Evolutionary conservation across 2,797 vertebrate genomes (phyloP), one percentile per base, ranked within the genome.

Genomic region (Acomys russatus): DNA sequence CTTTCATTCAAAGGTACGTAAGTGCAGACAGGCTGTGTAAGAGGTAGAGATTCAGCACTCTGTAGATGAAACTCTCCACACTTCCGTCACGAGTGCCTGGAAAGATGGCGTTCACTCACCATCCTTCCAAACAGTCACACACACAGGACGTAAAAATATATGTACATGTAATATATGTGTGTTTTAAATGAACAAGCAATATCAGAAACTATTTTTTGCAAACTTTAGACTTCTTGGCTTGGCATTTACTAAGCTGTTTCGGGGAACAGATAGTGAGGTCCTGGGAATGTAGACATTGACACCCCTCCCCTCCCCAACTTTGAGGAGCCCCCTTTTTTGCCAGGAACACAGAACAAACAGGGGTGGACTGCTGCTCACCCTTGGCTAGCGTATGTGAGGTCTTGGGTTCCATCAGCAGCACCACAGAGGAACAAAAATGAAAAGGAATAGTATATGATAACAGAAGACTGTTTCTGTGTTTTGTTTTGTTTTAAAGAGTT

Each of bases 211-310:
- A 84, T 35, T 84, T 73, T 90, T 68, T 64, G 33, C 10, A 82
- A 83, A 66, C 59, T 49, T 85, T 86, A 91, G 54, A 84, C 18
- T 59, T 71, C 61, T 82, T 78, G 61, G 61, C n/a, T 84, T 35
- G 18, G 30, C 0, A 14, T 68, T 56, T 56, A 25, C 71, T 74
- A 38, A 3, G 30, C 17, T 95, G 38, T 74, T 30, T 38, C 9
- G 38, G 20, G 44, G 1, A 38, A 63, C 64, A 78, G n/a, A 87
- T 38, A 54, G 2, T 30, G n/a, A 91, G 83, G 61, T 28, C 15
- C 6, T 28, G 30, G 18, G 9, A 17, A 33, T 77, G 79, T 51
- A 56, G 76, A 71, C 25, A 76, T 4, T 4, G 35, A 71, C 0
- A n/a, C 56, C 1, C 6, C 8, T 63, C 11, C 15, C 6, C 25